Evolutionary conservation across 2,888 invertebrate genomes (phyloP).

Genomic region (Baccha elongata): DNA sequence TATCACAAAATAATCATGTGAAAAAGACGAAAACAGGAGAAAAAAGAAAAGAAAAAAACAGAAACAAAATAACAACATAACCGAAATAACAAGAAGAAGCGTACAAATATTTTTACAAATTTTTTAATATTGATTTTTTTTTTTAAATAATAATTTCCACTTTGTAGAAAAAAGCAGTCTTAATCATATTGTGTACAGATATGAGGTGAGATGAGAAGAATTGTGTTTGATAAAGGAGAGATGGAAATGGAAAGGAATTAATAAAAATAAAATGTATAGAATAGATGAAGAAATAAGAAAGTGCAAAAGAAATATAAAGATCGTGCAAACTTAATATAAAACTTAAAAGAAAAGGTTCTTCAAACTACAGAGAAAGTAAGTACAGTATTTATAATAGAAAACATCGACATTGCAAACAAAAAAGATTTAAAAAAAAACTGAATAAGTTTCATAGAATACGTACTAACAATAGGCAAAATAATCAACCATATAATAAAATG

Average conservation of each 20-base stretch:
- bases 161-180: conserved; percentile 46
- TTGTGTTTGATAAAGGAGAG: conserved; percentile 44
- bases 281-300: conserved; percentile 2
- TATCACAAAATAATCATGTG: conserved; percentile 64
- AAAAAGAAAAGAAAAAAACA: conserved; percentile 64
- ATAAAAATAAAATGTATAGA: conserved; percentile 10
- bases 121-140: conserved; percentile 13
- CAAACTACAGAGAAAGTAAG: no score
- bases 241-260: conserved; percentile 31
- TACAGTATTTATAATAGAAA: no score
- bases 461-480: no score
- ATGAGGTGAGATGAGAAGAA: conserved; percentile 62
- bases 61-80: conserved; percentile 65
- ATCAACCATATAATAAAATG: no score
- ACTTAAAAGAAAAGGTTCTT: no score
- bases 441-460: no score
- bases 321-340: no score
- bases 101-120: conserved; percentile 29
- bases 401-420: no score
- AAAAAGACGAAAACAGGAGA: conserved; percentile 65
- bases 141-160: conserved; percentile 7
- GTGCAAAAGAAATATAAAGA: not conserved
- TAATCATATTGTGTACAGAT: conserved; percentile 32
- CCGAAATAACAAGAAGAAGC: conserved; percentile 62
- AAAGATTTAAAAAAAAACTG: no score